A percentile compares a stretch with the other conserved stretches of the same genome.
Evolutionary conservation across 1,140 invertebrate genomes (phyloP).

Genomic region (Drosophila kurseongensis): DNA sequence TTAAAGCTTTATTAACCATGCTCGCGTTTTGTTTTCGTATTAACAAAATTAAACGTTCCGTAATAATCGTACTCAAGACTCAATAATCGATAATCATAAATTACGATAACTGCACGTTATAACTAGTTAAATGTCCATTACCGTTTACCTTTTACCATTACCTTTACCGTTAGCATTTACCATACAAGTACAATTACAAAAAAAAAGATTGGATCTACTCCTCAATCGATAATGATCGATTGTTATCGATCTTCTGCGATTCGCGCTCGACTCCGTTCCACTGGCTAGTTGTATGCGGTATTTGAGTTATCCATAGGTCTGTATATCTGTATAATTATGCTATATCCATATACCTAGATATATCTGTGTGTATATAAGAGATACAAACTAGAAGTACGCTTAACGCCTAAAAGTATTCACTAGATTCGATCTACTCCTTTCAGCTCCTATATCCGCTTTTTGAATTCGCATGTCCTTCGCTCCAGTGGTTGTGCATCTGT

Average conservation of each 20-base stretch:
- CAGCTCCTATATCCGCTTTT: conserved; percentile 23
- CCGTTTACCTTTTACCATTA: conserved; percentile 35
- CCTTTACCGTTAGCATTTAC: conserved; percentile 40
- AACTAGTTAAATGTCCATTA: conserved; percentile 65
- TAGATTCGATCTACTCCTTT: conserved; percentile 38
- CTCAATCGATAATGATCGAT: conserved; percentile 6
- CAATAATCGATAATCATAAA: conserved; percentile 65
- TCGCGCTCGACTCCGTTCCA: conserved; percentile 12
- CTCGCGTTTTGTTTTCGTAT: conserved; percentile 82
- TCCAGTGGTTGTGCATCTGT: conserved; percentile 49
- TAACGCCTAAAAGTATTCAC: conserved; percentile 49
- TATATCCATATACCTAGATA: conserved; percentile 53
- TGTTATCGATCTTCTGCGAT: neutral
- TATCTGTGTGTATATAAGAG: conserved; percentile 55
- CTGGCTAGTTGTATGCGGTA: conserved; percentile 49
- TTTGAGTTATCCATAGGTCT: conserved; percentile 36
- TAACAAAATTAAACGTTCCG: conserved; percentile 80
- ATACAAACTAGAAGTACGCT: conserved; percentile 53
- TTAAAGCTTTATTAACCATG: conserved; percentile 85
- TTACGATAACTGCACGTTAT: conserved; percentile 61
- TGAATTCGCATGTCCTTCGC: conserved; percentile 26
- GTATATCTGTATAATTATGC: conserved; percentile 66
- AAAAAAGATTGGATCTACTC: conserved; percentile 46
- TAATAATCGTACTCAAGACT: conserved; percentile 72
- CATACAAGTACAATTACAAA: conserved; percentile 42